Evolutionary conservation across 2,797 vertebrate genomes (phyloP).

Genomic region (Alexandromys oeconomus): DNA sequence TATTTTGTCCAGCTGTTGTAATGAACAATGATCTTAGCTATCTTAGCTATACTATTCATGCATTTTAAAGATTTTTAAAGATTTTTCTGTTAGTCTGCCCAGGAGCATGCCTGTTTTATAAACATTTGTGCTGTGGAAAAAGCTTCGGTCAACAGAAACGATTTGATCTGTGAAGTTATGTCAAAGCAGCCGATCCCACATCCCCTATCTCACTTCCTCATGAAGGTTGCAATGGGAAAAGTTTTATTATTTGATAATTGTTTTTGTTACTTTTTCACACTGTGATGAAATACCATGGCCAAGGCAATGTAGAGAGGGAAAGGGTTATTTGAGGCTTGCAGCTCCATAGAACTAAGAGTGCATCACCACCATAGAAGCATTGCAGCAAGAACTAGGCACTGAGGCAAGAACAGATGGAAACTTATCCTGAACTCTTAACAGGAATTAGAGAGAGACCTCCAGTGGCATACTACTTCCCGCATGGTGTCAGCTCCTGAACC

Average conservation of each 20-base stretch:
- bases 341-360: neutral
- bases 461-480: neutral
- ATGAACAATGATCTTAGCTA: neutral
- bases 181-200: neutral
- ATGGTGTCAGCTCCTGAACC: neutral
- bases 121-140: neutral
- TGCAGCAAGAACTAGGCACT: neutral
- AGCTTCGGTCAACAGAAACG: neutral
- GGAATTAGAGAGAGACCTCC: neutral
- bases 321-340: neutral
- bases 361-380: too few relatives aligned
- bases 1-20: neutral
- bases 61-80: conserved; percentile 13
- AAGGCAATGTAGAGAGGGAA: too few relatives aligned
- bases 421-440: neutral
- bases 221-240: neutral
- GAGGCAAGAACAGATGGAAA: too few relatives aligned
- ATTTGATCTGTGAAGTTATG: neutral
- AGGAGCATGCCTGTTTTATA: neutral
- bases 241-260: neutral
- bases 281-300: neutral
- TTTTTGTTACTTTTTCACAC: neutral
- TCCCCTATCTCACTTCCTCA: neutral
- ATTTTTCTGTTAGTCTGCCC: neutral
- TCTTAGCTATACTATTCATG: neutral